A percentile compares a stretch with the other conserved stretches of the same genome.
phyloP scores from a whole-genome alignment of 2,113 vertebrate species.

The Saiga tatarica region DNA sequence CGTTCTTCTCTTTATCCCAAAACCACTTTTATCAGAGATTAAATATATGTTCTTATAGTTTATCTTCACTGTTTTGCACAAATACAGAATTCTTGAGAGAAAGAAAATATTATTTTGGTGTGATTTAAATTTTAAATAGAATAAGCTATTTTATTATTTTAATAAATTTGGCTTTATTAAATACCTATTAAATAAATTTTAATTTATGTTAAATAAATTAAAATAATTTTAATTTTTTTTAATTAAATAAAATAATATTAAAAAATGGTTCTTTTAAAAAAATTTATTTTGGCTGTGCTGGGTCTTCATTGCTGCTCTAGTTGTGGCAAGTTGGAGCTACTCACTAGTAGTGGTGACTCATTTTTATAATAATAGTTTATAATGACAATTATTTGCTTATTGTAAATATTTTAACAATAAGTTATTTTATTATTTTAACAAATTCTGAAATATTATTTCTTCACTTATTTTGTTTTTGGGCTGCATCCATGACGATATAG shows the following conservation, averaged over 20 bases:
- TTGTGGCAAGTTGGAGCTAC: background rate
- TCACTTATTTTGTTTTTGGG: background rate
- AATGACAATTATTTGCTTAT: background rate
- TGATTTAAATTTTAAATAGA: background rate
- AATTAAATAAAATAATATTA: background rate
- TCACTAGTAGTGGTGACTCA: background rate
- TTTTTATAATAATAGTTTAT: background rate
- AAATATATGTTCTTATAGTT: background rate
- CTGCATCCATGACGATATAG: background rate
- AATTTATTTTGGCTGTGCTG: background rate
- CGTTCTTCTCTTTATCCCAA: background rate
- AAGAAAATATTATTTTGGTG: constrained; percentile 1
- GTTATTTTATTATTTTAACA: background rate
- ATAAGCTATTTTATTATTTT: background rate
- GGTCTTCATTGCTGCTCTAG: background rate
- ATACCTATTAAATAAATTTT: background rate
- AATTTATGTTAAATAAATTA: background rate
- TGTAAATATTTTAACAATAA: background rate
- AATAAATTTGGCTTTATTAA: background rate
- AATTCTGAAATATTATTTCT: background rate
- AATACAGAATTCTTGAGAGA: background rate
- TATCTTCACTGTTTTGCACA: background rate
- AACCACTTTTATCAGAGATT: background rate
- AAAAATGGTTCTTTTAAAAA: background rate
- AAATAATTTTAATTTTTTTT: background rate